A percentile compares a stretch with the other conserved stretches of the same genome.
Evolutionary conservation across 2,888 invertebrate species (phyloP).

Genomic region (Cremastinae sp.): DNA sequence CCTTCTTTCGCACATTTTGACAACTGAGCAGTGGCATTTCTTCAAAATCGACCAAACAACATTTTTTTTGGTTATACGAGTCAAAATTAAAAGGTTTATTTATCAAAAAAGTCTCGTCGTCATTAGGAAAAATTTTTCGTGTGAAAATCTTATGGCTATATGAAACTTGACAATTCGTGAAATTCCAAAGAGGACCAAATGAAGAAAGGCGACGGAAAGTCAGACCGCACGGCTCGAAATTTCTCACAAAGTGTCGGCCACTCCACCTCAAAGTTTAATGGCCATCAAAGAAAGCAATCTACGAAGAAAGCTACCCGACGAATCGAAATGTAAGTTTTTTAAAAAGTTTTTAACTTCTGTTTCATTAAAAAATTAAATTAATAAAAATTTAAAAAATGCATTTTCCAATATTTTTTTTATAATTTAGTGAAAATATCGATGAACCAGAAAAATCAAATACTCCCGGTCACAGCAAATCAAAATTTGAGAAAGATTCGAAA

Average conservation of each 20-base stretch:
- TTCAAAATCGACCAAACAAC: slow-evolving; percentile 14
- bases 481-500: slow-evolving; percentile 21
- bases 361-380: not conserved
- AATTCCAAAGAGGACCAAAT: slow-evolving; percentile 32
- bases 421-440: slow-evolving; percentile 32
- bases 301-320: slow-evolving; percentile 31
- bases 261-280: slow-evolving; percentile 26
- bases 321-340: slow-evolving; percentile 36
- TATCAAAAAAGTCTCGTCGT: not conserved
- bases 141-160: slow-evolving; percentile 11
- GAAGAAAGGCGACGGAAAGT: slow-evolving; percentile 46
- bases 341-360: not conserved
- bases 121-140: slow-evolving; percentile 22
- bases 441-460: slow-evolving; percentile 27
- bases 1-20: not conserved
- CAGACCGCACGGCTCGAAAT: slow-evolving; percentile 31
- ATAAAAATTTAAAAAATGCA: not conserved
- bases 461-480: slow-evolving; percentile 7
- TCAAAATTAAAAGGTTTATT: slow-evolving; percentile 34
- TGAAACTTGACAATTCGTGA: slow-evolving; percentile 29
- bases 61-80: slow-evolving; percentile 11
- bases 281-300: slow-evolving; percentile 39
- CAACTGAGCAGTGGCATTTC: slow-evolving; percentile 29
- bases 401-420: slow-evolving; percentile 12
- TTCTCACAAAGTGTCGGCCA: slow-evolving; percentile 30